A percentile compares a stretch with the other conserved stretches of the same genome.
These are phyloP conservation scores for Brachyptera risi DNA, from an alignment of 2,888 invertebrate species.

Conservation along the genomic window DNA sequence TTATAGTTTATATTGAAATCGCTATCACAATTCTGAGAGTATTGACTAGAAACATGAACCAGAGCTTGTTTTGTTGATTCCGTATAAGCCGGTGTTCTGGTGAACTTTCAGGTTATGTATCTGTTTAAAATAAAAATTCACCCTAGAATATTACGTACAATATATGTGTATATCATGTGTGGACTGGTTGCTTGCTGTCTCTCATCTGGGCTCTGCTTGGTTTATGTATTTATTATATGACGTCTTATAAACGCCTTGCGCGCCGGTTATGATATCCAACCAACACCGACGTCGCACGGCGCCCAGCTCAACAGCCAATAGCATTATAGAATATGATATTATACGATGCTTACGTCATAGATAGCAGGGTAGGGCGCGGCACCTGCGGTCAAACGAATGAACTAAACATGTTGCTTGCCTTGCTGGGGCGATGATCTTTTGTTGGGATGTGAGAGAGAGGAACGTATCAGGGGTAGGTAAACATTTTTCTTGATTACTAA, in stretches of 20 bases:
- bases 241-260: conserved; percentile 4
- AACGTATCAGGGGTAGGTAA: background rate
- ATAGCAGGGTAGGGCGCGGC: conserved; percentile 7
- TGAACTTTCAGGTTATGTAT: no score
- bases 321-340: conserved; percentile 33
- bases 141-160: no score
- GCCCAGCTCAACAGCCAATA: conserved; percentile 26
- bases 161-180: no score
- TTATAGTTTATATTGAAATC: no score
- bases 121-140: no score
- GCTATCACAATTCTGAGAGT: no score
- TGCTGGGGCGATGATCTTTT: conserved; percentile 29
- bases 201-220: no score
- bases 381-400: conserved; percentile 27
- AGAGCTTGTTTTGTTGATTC: no score
- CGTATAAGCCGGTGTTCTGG: no score
- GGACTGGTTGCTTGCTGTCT: no score
- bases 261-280: conserved; percentile 30
- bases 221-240: background rate
- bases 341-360: conserved; percentile 22
- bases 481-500: background rate
- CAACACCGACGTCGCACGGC: conserved; percentile 23
- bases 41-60: no score
- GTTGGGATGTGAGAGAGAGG: conserved; percentile 11
- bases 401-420: conserved; percentile 10